Percentiles rank a stretch among this genome's conserved stretches.
phyloP scores from a whole-genome alignment of 2,888 invertebrate genomes.

The Melanophora roralis region DNA sequence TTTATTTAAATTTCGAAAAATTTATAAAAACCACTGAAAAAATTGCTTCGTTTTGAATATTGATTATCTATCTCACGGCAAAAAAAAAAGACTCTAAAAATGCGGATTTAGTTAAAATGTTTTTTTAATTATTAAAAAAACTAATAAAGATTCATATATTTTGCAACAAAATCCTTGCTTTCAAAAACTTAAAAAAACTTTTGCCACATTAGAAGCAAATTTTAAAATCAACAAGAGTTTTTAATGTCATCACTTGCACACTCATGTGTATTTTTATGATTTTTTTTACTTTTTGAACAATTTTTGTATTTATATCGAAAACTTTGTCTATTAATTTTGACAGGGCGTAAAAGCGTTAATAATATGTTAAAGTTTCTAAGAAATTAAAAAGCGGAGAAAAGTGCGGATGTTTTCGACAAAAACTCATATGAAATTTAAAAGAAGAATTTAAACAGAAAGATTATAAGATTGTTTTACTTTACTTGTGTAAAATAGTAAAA shows the following conservation, averaged over 20 bases:
- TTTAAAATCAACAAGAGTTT: background rate
- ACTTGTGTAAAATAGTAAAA: no score
- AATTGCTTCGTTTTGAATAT: no score
- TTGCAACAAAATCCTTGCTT: background rate
- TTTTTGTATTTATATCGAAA: conserved; percentile 1
- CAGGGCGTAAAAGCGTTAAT: conserved; percentile 48
- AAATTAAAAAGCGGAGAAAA: background rate
- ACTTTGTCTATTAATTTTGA: conserved; percentile 45
- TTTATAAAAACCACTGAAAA: no score
- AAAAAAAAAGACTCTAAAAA: no score
- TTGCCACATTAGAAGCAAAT: background rate
- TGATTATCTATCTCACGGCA: no score
- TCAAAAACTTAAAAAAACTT: background rate
- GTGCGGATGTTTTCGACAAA: no score
- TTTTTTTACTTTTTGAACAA: background rate
- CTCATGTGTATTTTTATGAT: background rate
- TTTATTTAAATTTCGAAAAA: no score
- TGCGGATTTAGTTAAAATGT: no score
- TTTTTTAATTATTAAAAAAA: no score
- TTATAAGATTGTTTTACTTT: no score
- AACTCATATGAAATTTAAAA: no score
- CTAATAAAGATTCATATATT: background rate
- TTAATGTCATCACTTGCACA: background rate
- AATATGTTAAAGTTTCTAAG: conserved; percentile 22
- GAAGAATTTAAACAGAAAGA: no score